phyloP scores from a whole-genome alignment of 2,113 vertebrate genomes.

The Platichthys stellatus region DNA sequence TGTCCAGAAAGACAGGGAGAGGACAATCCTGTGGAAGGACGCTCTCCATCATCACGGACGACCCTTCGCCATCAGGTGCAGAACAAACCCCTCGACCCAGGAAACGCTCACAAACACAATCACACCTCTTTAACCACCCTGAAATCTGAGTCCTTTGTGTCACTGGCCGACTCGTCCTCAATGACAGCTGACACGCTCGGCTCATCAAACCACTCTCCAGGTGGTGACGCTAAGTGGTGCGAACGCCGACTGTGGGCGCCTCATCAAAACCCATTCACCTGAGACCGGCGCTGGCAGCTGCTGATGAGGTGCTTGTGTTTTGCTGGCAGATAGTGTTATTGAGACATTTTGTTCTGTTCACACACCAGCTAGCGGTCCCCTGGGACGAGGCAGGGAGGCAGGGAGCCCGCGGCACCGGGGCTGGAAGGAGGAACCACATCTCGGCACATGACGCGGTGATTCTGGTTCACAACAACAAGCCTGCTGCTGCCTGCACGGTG shows the following conservation, averaged over 20 bases:
- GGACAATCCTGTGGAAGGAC: too few relatives aligned
- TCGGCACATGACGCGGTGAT: constrained; percentile 59
- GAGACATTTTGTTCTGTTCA: constrained; percentile 76
- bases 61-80: neutral
- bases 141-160: constrained; percentile 12
- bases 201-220: constrained; percentile 66
- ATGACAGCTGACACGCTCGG: constrained; percentile 65
- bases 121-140: constrained; percentile 3
- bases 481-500: constrained; percentile 30
- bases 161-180: constrained; percentile 36
- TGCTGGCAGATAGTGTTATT: constrained; percentile 68
- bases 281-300: constrained; percentile 63
- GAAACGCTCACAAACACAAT: neutral
- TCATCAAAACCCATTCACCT: constrained; percentile 72
- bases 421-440: constrained; percentile 53
- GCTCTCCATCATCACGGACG: too few relatives aligned
- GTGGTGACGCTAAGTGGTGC: constrained; percentile 66
- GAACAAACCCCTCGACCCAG: too few relatives aligned
- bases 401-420: constrained; percentile 56
- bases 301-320: constrained; percentile 62
- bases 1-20: too few relatives aligned
- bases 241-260: constrained; percentile 61
- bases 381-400: constrained; percentile 49
- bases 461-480: constrained; percentile 63
- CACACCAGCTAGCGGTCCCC: constrained; percentile 40